Percentiles rank a stretch among this genome's conserved stretches.
These are phyloP conservation scores for Caenorhabditis sp. DNA, from an alignment of 2,888 invertebrate genomes.

Conservation along the genomic window DNA sequence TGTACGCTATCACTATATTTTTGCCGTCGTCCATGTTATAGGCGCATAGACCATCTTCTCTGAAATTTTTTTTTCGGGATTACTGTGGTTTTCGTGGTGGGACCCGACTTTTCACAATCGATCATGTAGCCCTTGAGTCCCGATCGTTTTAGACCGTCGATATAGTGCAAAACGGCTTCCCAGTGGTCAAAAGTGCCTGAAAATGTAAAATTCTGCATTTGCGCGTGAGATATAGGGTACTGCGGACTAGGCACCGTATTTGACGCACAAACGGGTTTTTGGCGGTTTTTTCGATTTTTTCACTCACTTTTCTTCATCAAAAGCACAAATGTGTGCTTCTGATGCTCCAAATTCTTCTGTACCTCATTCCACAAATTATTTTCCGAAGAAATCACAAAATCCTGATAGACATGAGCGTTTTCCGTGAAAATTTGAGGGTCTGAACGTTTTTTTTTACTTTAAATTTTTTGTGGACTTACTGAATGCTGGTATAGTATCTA, in stretches of 20 bases:
- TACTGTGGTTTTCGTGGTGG: conserved; percentile 9
- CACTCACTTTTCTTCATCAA: conserved; percentile 24
- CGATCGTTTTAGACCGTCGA: conserved; percentile 20
- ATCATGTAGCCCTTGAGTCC: conserved; percentile 26
- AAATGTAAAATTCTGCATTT: conserved; percentile 4
- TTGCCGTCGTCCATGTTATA: background rate
- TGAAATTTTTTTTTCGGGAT: conserved; percentile 24
- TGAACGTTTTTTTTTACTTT: background rate
- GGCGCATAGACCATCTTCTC: conserved; percentile 17
- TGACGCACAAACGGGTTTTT: background rate
- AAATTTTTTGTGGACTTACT: background rate
- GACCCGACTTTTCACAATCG: conserved; percentile 31
- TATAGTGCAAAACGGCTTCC: conserved; percentile 43
- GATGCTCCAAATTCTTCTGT: background rate
- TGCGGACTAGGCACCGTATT: background rate
- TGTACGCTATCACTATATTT: conserved; percentile 8
- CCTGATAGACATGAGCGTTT: background rate
- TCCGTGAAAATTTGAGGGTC: conserved; percentile 8
- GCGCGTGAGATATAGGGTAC: background rate
- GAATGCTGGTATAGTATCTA: conserved; percentile 32
- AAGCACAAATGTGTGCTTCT: conserved; percentile 15
- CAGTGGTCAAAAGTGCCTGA: conserved; percentile 45
- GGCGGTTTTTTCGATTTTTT: background rate
- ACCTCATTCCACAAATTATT: background rate
- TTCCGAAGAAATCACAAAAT: background rate